phyloP scores from a whole-genome alignment of 2,113 vertebrate species.

The Nycticebus coucang region DNA sequence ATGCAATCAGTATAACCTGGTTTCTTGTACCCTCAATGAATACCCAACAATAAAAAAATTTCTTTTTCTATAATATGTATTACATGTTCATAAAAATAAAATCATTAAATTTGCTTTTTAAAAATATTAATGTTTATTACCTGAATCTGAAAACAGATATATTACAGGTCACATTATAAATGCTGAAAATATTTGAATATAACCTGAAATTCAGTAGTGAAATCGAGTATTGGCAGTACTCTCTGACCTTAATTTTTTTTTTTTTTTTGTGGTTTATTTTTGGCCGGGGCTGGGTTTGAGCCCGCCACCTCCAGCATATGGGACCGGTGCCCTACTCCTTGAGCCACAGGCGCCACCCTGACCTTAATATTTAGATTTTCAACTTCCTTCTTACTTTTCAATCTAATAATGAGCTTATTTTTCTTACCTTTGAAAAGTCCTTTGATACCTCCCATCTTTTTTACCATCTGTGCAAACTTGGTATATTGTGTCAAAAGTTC shows the following conservation, averaged over 20 bases:
- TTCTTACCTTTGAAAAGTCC: conserved; percentile 97
- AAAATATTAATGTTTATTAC: conserved; percentile 4
- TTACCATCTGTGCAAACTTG: conserved; percentile 99
- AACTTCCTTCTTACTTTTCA: conserved; percentile 44
- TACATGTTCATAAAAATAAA: conserved; percentile 30
- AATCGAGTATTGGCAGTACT: background rate
- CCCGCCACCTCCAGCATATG: no score
- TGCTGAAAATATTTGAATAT: background rate
- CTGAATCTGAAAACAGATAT: conserved; percentile 43
- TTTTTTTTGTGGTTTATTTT: no score
- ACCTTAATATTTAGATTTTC: conserved; percentile 48
- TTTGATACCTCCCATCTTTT: conserved; percentile 99
- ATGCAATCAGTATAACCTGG: no score
- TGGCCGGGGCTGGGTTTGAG: no score
- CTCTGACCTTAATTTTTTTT: conserved; percentile 6
- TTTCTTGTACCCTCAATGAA: no score
- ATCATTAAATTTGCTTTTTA: background rate
- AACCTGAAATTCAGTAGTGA: conserved; percentile 31
- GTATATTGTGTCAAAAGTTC: conserved; percentile 99
- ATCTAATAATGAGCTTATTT: background rate
- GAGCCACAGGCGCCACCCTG: no score
- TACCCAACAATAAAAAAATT: background rate
- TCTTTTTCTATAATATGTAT: conserved; percentile 22
- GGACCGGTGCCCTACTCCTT: no score
- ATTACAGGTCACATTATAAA: conserved; percentile 9